Percentiles rank a stretch among this genome's conserved stretches.
Conservation (phyloP, 2,888 invertebrate genomes). For the Netelia virgata region DNA sequence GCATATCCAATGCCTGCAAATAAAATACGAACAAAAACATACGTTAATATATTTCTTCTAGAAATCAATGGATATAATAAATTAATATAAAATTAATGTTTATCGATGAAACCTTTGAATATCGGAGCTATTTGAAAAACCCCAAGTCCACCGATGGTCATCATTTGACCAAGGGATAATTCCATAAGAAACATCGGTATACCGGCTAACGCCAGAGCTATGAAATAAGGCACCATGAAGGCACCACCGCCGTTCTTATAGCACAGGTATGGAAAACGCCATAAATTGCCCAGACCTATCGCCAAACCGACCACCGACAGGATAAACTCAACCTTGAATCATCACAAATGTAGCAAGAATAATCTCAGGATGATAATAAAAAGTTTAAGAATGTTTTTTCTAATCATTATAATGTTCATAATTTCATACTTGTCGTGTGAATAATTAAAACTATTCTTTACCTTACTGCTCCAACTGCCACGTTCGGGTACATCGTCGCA, state of each 20-base stretch:
- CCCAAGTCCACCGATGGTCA: slow-evolving; percentile 86
- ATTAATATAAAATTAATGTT: neutral
- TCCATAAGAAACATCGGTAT: slow-evolving; percentile 88
- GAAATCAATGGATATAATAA: neutral
- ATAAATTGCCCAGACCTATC: slow-evolving; percentile 88
- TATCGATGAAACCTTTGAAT: slow-evolving; percentile 85
- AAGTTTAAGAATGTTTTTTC: too few species aligned
- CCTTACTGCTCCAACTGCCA: slow-evolving; percentile 83
- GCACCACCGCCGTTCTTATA: slow-evolving; percentile 86
- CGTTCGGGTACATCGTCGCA: slow-evolving; percentile 76
- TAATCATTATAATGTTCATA: too few species aligned
- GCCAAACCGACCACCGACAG: slow-evolving; percentile 88
- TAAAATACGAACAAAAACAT: slow-evolving; percentile 21
- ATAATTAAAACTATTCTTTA: slow-evolving; percentile 55
- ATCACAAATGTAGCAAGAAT: slow-evolving; percentile 34
- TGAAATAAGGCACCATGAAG: slow-evolving; percentile 87
- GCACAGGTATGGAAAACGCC: slow-evolving; percentile 88
- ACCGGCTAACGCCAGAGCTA: slow-evolving; percentile 87
- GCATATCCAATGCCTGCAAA: slow-evolving; percentile 96
- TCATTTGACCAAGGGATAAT: slow-evolving; percentile 88
- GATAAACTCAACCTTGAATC: slow-evolving; percentile 85
- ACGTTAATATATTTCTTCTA: neutral
- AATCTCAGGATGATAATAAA: neutral
- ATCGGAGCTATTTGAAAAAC: slow-evolving; percentile 87
- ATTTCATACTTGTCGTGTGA: neutral